Evolutionary conservation across 2,113 vertebrate genomes (phyloP), one percentile per base, ranked within the genome.

Genomic region (Meriones unguiculatus): DNA sequence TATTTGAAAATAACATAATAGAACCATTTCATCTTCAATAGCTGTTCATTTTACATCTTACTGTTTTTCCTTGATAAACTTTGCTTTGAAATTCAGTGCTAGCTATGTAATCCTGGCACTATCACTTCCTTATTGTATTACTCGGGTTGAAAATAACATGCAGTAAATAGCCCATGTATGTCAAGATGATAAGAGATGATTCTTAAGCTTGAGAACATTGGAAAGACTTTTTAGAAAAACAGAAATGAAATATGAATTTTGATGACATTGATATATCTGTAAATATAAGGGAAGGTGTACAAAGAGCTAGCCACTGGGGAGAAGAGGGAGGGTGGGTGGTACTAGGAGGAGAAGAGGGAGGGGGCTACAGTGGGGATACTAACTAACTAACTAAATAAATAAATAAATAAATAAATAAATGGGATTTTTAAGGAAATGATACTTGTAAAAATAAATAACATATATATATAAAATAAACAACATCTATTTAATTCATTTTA

Each of bases 21-120:
- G 54, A 82, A 62, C 20, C 22, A 59, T 38, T 59, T 24, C 20
- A 38, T 24, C 24, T 38, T 62, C 22, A 38, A 35, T n/a, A 38
- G 12, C 24, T 38, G 22, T 25, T 38, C 1, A 25, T 57, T 1
- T 38, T n/a, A 62, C 12, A 38, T 82, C 11, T 38, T 38, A 82
- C 2, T n/a, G 5, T 0, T 38, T 62, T 82, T 15, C 3, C 12
- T 38, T 0, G 13, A 7, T 62, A 38, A 38, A 38, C 12, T n/a
- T 57, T 62, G 57, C 7, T n/a, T 62, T 38, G 22, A 62, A 38
- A 62, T 82, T 13, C 54, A n/a, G 20, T 38, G 35, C 10, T 81
- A n/a, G 22, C 10, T 54, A n/a, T 81, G 32, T 6, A 2, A 57
- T 35, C 18, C 20, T 7, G 11, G 57, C 15, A 62, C 54, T 38